phyloP scores from a whole-genome alignment of 2,113 vertebrate species.

The Orientallactaga bullata region DNA sequence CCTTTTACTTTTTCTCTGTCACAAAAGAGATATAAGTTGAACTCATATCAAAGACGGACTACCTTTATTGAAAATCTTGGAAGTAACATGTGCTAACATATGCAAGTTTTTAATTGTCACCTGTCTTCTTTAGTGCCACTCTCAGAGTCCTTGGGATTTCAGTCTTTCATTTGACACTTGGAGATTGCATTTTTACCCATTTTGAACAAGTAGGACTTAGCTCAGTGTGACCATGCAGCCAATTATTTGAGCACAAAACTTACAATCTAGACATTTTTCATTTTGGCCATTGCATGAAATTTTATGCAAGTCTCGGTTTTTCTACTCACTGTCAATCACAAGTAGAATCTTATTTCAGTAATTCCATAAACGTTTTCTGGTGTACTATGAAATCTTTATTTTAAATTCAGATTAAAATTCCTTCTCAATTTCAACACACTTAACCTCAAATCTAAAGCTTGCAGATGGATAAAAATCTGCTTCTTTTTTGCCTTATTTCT shows the following conservation, averaged over 20 bases:
- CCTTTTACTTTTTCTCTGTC: background rate
- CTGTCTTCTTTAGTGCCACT: background rate
- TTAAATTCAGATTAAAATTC: slow-evolving; percentile 31
- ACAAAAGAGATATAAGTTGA: background rate
- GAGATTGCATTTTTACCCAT: background rate
- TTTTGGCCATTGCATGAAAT: background rate
- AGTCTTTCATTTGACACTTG: background rate
- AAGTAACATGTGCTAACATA: background rate
- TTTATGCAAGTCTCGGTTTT: background rate
- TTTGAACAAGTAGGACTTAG: background rate
- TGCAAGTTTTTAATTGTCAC: background rate
- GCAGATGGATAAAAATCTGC: background rate
- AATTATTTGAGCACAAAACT: background rate
- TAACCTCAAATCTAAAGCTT: background rate
- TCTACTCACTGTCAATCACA: slow-evolving; percentile 1
- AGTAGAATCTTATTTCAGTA: slow-evolving; percentile 42
- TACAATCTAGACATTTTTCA: background rate
- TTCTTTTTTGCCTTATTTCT: background rate
- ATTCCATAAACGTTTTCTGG: background rate
- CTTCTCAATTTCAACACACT: background rate
- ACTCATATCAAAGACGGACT: background rate
- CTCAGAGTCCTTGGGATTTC: background rate
- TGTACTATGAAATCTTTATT: slow-evolving; percentile 11
- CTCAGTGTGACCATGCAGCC: background rate
- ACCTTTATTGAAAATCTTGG: background rate